A percentile compares a stretch with the other conserved stretches of the same genome.
Conservation (phyloP, 1,140 invertebrate species). For the Laupala kohalensis region DNA sequence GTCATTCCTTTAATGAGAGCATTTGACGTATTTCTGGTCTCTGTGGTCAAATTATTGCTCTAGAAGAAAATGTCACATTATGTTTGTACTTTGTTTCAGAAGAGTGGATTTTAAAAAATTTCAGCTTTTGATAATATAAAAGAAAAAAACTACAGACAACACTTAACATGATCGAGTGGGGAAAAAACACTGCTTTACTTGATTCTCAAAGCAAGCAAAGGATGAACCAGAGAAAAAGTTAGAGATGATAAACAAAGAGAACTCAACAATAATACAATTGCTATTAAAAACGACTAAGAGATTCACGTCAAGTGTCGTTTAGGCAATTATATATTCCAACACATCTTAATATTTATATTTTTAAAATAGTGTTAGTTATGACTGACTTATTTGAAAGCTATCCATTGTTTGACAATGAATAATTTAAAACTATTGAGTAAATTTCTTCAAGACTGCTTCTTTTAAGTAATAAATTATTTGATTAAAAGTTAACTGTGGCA, state of each 20-base stretch:
- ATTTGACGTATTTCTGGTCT: neutral
- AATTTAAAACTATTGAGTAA: neutral
- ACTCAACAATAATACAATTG: too few species aligned
- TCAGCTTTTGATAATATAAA: neutral
- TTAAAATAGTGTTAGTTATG: neutral
- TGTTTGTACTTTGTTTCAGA: neutral
- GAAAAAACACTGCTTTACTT: neutral
- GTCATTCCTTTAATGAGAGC: slow-evolving; percentile 3
- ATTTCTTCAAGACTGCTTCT: neutral
- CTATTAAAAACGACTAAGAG: too few species aligned
- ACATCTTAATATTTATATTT: neutral
- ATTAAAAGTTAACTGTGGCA: neutral
- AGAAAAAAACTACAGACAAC: neutral
- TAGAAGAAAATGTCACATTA: neutral
- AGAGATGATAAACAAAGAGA: too few species aligned
- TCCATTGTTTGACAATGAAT: neutral
- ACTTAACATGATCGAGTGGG: neutral
- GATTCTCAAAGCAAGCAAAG: neutral
- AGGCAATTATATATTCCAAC: too few species aligned
- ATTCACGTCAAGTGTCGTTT: too few species aligned
- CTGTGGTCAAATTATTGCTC: slow-evolving; percentile 3
- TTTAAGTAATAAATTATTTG: neutral
- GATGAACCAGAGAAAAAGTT: too few species aligned
- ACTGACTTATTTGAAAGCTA: neutral
- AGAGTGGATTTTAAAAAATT: neutral